Evolutionary conservation across 2,797 vertebrate genomes (phyloP), one percentile per base, ranked within the genome.

Genomic region (Cynodonichthys magdalenae): DNA sequence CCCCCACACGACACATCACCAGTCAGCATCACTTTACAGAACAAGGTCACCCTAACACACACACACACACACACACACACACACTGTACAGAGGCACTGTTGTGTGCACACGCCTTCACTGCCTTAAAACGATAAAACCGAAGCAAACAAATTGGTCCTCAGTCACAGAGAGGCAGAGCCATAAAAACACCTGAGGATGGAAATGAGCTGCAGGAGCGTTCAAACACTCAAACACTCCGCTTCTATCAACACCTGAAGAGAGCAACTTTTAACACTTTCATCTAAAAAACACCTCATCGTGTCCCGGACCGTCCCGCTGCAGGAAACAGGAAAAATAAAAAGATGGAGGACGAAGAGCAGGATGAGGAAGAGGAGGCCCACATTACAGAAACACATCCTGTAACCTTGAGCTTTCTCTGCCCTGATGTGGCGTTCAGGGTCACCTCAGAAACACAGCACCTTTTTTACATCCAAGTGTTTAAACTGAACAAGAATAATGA

Each of bases 21-120:
- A 70, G 85, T 90, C 90, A 89, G 90, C 88, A 86, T 86, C 81
- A 71, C 77, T 69, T 18, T 27, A 53, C 59, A 57, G 18, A 53
- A 49, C 79, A 87, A 91, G 86, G 89, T 89, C 85, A 88, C 68
- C 39, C 74, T 49, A 53, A 63, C 65, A 62, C 75, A 56, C 31
- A 15, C 9, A n/a, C 34, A 41, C 52, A 11, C 57, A 44, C 36
- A 50, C 0, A 72, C 1, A 58, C 10, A 60, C n/a, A n/a, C n/a
- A n/a, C n/a, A n/a, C n/a, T n/a, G n/a, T n/a, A n/a, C n/a, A n/a
- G n/a, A n/a, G n/a, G n/a, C n/a, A n/a, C n/a, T n/a, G n/a, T n/a
- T n/a, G 24, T 24, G 24, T 24, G 24, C 31, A 18, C 11, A 19
- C 55, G 71, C 15, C 29, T 24, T 3, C 27, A 8, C n/a, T 15